Conservation (phyloP, 1,140 invertebrate species). For the Anoplophora glabripennis region DNA sequence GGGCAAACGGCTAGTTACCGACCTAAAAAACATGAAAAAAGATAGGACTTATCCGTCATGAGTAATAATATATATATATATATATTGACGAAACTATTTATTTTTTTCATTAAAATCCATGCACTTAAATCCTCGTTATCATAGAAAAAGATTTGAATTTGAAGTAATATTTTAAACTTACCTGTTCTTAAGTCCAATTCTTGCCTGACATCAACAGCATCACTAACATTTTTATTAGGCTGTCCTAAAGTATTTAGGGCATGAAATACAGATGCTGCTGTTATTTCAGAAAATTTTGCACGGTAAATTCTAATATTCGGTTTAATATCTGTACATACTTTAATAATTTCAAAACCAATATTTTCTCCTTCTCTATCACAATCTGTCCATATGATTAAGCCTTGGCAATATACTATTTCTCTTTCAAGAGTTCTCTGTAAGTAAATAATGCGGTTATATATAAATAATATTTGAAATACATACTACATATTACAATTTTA, state of each 20-base stretch:
- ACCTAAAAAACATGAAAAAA: no score
- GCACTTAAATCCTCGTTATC: no score
- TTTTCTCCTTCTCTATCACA: slow-evolving; percentile 99
- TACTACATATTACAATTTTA: no score
- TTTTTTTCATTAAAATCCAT: no score
- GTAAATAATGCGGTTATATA: slow-evolving; percentile 4
- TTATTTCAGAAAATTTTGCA: slow-evolving; percentile 98
- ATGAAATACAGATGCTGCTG: slow-evolving; percentile 69
- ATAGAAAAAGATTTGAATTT: no score
- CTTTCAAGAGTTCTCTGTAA: slow-evolving; percentile 75
- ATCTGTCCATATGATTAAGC: slow-evolving; percentile 98
- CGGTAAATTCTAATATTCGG: slow-evolving; percentile 74
- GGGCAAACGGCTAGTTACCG: no score
- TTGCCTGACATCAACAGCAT: slow-evolving; percentile 93
- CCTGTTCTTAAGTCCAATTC: slow-evolving; percentile 97
- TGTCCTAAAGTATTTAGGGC: slow-evolving; percentile 76
- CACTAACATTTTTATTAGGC: slow-evolving; percentile 82
- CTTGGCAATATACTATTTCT: slow-evolving; percentile 73
- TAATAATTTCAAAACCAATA: slow-evolving; percentile 97
- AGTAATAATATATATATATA: no score
- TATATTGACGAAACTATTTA: no score
- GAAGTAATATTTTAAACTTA: slow-evolving; percentile 43
- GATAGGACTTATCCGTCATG: no score
- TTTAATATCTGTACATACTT: slow-evolving; percentile 83
- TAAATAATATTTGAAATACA: slow-evolving; percentile 1